These are phyloP conservation scores for Sebastes kiyomatsui DNA, from an alignment of 2,797 vertebrate genomes.

Conservation along the genomic window DNA sequence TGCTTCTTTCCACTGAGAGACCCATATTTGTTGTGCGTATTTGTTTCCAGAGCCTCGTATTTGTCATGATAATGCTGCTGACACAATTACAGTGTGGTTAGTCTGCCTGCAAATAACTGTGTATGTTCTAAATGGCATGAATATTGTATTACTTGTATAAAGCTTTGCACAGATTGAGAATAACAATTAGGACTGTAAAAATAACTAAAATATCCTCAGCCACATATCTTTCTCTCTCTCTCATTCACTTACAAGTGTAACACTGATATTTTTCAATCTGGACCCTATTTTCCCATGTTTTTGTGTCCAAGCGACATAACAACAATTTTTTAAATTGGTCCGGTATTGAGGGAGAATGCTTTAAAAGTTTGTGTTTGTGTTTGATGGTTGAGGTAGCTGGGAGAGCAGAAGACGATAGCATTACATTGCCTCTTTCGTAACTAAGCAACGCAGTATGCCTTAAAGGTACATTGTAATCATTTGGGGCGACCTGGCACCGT, in stretches of 20 bases:
- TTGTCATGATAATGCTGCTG: slow-evolving; percentile 2
- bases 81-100: slow-evolving; percentile 3
- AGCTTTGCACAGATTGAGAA: neutral
- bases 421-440: too few species aligned
- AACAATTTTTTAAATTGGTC: too few species aligned
- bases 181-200: neutral
- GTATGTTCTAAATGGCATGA: neutral
- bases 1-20: slow-evolving; percentile 5
- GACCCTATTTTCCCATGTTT: too few species aligned
- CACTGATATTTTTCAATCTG: too few species aligned
- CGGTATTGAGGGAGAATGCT: too few species aligned
- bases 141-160: slow-evolving; percentile 6
- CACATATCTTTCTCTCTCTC: neutral
- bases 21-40: slow-evolving; percentile 12
- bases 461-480: too few species aligned
- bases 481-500: too few species aligned
- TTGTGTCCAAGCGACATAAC: too few species aligned
- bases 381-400: too few species aligned
- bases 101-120: neutral
- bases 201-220: neutral
- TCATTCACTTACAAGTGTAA: too few species aligned
- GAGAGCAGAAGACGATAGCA: too few species aligned
- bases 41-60: slow-evolving; percentile 19
- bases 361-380: fast-evolving
- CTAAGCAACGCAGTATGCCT: too few species aligned